Percentiles rank a stretch among this genome's conserved stretches.
phyloP scores from a whole-genome alignment of 2,888 invertebrate species.

The Chouioia cunea region DNA sequence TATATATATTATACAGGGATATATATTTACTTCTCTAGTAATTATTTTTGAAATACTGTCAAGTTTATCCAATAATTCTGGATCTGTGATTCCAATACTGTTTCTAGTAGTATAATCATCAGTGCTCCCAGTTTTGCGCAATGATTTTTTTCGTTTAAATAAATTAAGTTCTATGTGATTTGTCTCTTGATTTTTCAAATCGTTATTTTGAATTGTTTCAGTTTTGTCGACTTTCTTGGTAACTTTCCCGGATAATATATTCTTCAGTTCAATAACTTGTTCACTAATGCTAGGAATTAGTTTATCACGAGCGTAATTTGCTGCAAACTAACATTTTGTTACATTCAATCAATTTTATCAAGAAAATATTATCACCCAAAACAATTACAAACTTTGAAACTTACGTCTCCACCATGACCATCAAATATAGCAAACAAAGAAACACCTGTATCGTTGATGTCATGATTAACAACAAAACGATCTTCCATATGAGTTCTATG shows the following conservation, averaged over 20 bases:
- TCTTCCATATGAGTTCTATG: conserved; percentile 94
- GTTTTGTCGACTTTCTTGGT: conserved; percentile 59
- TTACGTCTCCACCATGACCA: conserved; percentile 92
- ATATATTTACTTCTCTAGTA: conserved; percentile 61
- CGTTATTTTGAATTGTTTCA: conserved; percentile 63
- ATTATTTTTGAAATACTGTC: conserved; percentile 72
- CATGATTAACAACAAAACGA: conserved; percentile 88
- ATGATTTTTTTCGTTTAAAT: conserved; percentile 75
- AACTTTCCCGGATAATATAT: conserved; percentile 74
- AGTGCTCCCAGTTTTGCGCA: conserved; percentile 76
- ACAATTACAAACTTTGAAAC: conserved; percentile 35
- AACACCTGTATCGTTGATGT: conserved; percentile 86
- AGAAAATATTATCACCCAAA: conserved; percentile 16
- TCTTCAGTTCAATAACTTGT: conserved; percentile 81
- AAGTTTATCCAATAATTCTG: conserved; percentile 76
- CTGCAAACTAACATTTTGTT: conserved; percentile 77
- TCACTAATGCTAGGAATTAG: conserved; percentile 84
- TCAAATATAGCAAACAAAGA: conserved; percentile 94
- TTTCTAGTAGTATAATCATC: conserved; percentile 70
- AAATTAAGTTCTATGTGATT: conserved; percentile 53
- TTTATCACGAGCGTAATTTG: conserved; percentile 91
- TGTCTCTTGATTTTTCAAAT: conserved; percentile 68
- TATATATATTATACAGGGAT: neutral
- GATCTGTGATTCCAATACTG: conserved; percentile 75
- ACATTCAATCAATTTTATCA: conserved; percentile 6